Conservation (phyloP, 1,140 invertebrate genomes). For the Pseudomyrmex pallidus region DNA sequence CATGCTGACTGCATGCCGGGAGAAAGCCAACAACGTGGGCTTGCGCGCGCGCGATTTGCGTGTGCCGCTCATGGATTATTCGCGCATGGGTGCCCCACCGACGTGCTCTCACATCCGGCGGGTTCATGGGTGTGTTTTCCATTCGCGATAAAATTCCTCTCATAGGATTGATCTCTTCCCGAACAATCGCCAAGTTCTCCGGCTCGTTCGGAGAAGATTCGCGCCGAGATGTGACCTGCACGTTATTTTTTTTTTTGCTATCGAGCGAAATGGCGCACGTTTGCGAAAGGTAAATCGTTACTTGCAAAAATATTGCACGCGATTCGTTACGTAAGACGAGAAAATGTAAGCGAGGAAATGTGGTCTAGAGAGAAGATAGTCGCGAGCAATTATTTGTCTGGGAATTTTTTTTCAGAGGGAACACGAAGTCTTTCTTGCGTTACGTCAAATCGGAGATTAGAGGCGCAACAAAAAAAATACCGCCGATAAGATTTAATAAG, state of each 20-base stretch:
- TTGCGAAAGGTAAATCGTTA: constrained; percentile 11
- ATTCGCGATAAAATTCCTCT: constrained; percentile 47
- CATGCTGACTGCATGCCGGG: constrained; percentile 56
- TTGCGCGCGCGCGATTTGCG: constrained; percentile 40
- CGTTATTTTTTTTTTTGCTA: neutral
- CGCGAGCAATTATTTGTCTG: neutral
- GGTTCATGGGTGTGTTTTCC: constrained; percentile 64
- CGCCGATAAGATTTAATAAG: neutral
- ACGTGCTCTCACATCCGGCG: constrained; percentile 34
- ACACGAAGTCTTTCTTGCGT: neutral
- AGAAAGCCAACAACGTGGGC: constrained; percentile 59
- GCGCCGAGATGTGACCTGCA: neutral
- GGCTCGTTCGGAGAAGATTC: neutral
- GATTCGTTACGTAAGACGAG: neutral
- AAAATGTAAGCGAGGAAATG: neutral
- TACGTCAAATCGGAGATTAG: neutral
- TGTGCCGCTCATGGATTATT: constrained; percentile 58
- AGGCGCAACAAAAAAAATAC: neutral
- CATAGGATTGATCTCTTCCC: constrained; percentile 46
- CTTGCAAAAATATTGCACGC: neutral
- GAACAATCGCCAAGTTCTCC: constrained; percentile 19
- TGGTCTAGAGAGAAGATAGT: neutral
- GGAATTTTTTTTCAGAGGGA: neutral
- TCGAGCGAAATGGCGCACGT: neutral
- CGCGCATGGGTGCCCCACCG: constrained; percentile 59